Evolutionary conservation across 2,888 invertebrate genomes (phyloP), one percentile per base, ranked within the genome.

Genomic region (Cepaea hortensis): DNA sequence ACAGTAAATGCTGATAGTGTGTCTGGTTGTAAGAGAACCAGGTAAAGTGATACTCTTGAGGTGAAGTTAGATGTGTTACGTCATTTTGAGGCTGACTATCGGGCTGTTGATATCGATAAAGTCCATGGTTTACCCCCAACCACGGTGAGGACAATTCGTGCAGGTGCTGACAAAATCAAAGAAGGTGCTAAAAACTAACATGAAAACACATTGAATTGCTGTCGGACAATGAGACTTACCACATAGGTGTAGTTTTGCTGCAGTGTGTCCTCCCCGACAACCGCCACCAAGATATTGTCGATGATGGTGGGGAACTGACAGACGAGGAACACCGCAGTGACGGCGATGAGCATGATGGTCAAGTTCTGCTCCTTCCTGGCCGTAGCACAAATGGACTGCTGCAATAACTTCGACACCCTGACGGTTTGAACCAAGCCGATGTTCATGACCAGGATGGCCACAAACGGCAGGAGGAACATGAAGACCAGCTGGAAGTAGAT

Each of bases 291-390:
- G 68, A 94, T 93, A 87, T 94, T 94, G 91, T 94, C 94, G 15
- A 93, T 90, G 48, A 94, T 92, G 18, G 93, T 92, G 18, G 93
- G 93, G 76, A 94, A 89, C 95, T 98, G 98, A 95, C 98, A 98
- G 85, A 98, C 95, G 94, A 98, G 97, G 95, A 98, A 98, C 1
- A 98, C 98, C 76, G 97, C 96, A 83, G 98, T 98, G n/a, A 99
- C 98, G 91, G 97, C 97, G 82, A 98, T 96, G 88, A 99, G 95
- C 98, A 99, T 98, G 85, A 98, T 97, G 35, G 98, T 98, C 88
- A 98, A 95, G n/a, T 98, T 97, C 89, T 98, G 97, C 95, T 99
- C 98, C 75, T 98, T 97, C 61, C 87, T 86, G 70, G 89, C 88
- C 50, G 90, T 89, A 46, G 88, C 90, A 9, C 90, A 90, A 89